Percentiles rank a stretch among this genome's conserved stretches.
phyloP scores from a whole-genome alignment of 2,113 vertebrate species.

The Triplophysa siluroides region DNA sequence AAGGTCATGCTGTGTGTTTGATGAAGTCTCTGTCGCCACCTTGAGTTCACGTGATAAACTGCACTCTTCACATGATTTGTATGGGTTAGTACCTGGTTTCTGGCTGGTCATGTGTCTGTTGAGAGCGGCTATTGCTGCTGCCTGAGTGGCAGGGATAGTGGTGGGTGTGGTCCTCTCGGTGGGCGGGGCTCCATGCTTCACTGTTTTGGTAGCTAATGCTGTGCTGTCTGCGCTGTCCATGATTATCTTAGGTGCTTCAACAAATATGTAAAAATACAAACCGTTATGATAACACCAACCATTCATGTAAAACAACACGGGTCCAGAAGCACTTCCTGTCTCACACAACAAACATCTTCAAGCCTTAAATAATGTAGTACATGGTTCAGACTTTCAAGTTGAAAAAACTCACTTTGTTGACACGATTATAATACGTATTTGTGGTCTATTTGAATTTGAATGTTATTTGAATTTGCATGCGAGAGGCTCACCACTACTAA shows the following conservation, averaged over 20 bases:
- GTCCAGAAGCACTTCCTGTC: no score
- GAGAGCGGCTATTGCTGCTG: conserved; percentile 86
- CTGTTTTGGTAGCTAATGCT: conserved; percentile 90
- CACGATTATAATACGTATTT: neutral
- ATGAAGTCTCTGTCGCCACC: conserved; percentile 64
- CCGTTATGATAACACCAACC: neutral
- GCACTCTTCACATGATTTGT: neutral
- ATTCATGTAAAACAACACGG: no score
- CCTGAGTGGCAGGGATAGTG: conserved; percentile 84
- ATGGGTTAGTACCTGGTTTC: conserved; percentile 76
- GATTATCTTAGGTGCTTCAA: conserved; percentile 65
- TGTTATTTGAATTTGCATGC: neutral
- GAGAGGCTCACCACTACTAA: conserved; percentile 63
- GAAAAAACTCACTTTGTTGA: neutral
- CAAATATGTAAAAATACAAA: conserved; percentile 26
- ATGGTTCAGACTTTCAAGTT: no score
- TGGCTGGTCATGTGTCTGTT: conserved; percentile 89
- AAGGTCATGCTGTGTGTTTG: neutral
- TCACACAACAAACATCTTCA: no score
- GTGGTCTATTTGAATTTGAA: neutral
- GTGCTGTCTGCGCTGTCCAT: conserved; percentile 89
- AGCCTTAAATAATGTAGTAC: no score
- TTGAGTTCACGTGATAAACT: conserved; percentile 51
- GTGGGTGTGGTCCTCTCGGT: conserved; percentile 70
- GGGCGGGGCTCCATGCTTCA: conserved; percentile 88